Evolutionary conservation across 1,140 invertebrate genomes (phyloP), one percentile per base, ranked within the genome.

Genomic region (Linepithema humile): DNA sequence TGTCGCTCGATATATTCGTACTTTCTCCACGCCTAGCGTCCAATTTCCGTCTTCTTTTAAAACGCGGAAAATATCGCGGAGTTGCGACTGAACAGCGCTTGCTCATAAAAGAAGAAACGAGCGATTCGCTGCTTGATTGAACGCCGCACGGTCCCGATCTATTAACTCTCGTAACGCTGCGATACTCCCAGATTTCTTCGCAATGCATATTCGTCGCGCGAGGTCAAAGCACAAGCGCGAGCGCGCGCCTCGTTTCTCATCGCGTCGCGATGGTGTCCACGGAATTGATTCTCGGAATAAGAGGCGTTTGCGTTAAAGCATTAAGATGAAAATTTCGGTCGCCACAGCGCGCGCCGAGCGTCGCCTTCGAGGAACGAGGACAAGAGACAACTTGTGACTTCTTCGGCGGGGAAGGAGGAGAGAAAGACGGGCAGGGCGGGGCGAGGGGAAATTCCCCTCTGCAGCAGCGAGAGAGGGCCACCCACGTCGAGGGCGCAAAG

Each of bases 401-500:
- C 85, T 87, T 75, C 45, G 45, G 85, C 32, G 53, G 78, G 38
- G 85, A 50, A 65, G 64, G 65, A 43, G 65, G 65, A 84, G 85
- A 35, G 75, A 73, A 78, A 74, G 72, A 83, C 38, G 78, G 35
- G 57, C 45, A 65, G 40, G 20, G 20, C 48, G 23, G 75, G 88
- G 84, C 88, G 88, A 89, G 88, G 84, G 86, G 89, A 84, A 85
- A 88, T 89, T 90, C 86, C 85, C 80, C 82, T 87, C 65, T 84
- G 85, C 74, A 74, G 84, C 60, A 88, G 85, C 74, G 92, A 91
- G 70, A 91, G 70, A 88, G 65, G 90, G 85, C 94, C 94, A 94
- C 93, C 94, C 93, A 94, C 91, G 93, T 93, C 85, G 93, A 90
- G 91, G 92, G 92, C 92, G 91, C 91, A 92, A 93, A 94, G 93